Conservation (phyloP, 2,113 vertebrate genomes). For the Nothocercus nigrocapillus region DNA sequence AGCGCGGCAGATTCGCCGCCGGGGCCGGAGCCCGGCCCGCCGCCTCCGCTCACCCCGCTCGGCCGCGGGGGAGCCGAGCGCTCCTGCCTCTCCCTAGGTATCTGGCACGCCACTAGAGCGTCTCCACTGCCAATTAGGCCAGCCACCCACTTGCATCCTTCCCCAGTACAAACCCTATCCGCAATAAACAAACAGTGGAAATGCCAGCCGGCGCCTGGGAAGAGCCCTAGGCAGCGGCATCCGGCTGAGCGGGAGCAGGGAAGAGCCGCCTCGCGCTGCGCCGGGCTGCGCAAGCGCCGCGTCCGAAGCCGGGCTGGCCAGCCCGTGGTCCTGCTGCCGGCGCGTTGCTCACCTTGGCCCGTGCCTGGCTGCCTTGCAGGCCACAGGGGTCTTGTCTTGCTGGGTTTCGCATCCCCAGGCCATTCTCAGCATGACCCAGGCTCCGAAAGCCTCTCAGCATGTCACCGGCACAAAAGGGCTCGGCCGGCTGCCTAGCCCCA, state of each 20-base stretch:
- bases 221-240: slow-evolving; percentile 7
- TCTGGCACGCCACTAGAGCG: slow-evolving; percentile 38
- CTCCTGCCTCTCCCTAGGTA: slow-evolving; percentile 38
- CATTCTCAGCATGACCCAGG: not conserved
- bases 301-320: rapidly evolving
- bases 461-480: not conserved
- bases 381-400: not conserved
- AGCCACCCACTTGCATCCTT: slow-evolving; percentile 63
- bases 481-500: not conserved
- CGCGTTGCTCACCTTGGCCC: no score
- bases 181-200: slow-evolving; percentile 59
- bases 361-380: not conserved
- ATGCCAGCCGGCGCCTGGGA: slow-evolving; percentile 41
- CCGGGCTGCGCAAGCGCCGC: rapidly evolving
- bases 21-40: not conserved
- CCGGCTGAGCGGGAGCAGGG: rapidly evolving
- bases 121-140: slow-evolving; percentile 67
- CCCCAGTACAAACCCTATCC: slow-evolving; percentile 52
- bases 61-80: slow-evolving; percentile 20
- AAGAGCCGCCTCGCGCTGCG: not conserved
- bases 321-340: not conserved
- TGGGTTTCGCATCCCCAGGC: not conserved
- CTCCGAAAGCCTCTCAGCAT: not conserved
- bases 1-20: not conserved
- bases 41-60: not conserved